Base-by-base conservation (phyloP, 2,113 vertebrate genomes). In the Ceyx cyanopectus region DNA sequence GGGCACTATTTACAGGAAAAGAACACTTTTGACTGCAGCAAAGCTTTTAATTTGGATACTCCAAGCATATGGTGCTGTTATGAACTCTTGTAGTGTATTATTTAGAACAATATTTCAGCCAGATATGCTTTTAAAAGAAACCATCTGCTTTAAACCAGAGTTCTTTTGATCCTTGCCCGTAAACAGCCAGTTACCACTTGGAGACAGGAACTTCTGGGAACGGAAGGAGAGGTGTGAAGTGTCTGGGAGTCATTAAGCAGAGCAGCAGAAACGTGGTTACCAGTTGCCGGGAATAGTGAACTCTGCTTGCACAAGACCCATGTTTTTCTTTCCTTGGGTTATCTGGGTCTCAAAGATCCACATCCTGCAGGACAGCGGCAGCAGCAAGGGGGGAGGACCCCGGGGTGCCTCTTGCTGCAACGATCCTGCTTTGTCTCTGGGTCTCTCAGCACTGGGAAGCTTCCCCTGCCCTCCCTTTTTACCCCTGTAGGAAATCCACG, bases 161-260 rank as follows among this genome's bases (percentile, higher is more conserved):
- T 24, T 80, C 85, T 76, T 94, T 85, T 82, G 82, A 87, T 87
- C 88, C 46, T 69, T 73, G 62, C 63, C 70, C 81, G 82, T 73
- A 79, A 87, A 68, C 85, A 91, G 70, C 61, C 53, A 81, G 58
- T 80, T 88, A 85, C 70, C 62, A 37, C 43, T 73, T 26, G 3
- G 65, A 95, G 89, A 81, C 56, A 90, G 92, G 83, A 94, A 94
- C 62, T 68, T 70, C 86, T 3, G 15, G 58, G 73, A 81, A 70
- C 21, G 23, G 79, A 85, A 87, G 58, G 78, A 91, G 90, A 95
- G 83, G 95, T 96, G 92, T 95, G 94, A 95, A 96, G 85, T 81
- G 67, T 78, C 93, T 92, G 91, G 86, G 86, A 92, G 60, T 93
- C 89, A 83, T 92, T 92, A 93, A 58, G 73, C 23, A 45, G 23